Evolutionary conservation across 2,113 vertebrate genomes (phyloP).

Genomic region (Xiphophorus maculatus): DNA sequence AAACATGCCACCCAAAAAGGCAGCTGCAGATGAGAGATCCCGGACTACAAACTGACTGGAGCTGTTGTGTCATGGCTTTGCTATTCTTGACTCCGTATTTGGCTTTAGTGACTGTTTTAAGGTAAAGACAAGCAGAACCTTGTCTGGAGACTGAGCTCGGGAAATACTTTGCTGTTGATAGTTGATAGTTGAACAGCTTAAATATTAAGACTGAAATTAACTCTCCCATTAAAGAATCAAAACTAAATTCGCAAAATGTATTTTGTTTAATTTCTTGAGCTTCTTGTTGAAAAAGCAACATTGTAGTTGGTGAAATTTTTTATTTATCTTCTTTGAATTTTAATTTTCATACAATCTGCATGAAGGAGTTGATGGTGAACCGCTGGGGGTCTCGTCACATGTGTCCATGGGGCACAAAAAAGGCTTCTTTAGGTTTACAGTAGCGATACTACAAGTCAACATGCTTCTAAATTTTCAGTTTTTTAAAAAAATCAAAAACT

Average conservation of each 20-base stretch:
- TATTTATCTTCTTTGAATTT: neutral
- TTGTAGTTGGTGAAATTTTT: neutral
- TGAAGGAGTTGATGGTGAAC: slow-evolving; percentile 5
- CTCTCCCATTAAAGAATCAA: neutral
- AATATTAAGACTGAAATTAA: neutral
- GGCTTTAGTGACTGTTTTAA: slow-evolving; percentile 13
- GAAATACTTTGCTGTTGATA: neutral
- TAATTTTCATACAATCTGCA: neutral
- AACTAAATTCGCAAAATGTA: neutral
- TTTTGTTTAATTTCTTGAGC: neutral
- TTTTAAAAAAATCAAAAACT: neutral
- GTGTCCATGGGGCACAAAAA: neutral
- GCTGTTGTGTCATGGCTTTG: slow-evolving; percentile 9
- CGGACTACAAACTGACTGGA: slow-evolving; percentile 29
- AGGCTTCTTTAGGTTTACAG: neutral
- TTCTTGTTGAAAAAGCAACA: neutral
- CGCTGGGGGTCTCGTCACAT: too few relatives aligned
- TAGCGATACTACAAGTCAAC: neutral
- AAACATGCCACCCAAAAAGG: slow-evolving; percentile 63
- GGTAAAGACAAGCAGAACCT: slow-evolving; percentile 1
- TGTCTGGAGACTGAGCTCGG: neutral
- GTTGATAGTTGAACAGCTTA: neutral
- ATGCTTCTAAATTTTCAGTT: neutral
- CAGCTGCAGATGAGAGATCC: slow-evolving; percentile 35
- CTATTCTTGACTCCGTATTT: slow-evolving; percentile 6